Evolutionary conservation across 2,888 invertebrate genomes (phyloP).

Genomic region (Horisme vitalbata): DNA sequence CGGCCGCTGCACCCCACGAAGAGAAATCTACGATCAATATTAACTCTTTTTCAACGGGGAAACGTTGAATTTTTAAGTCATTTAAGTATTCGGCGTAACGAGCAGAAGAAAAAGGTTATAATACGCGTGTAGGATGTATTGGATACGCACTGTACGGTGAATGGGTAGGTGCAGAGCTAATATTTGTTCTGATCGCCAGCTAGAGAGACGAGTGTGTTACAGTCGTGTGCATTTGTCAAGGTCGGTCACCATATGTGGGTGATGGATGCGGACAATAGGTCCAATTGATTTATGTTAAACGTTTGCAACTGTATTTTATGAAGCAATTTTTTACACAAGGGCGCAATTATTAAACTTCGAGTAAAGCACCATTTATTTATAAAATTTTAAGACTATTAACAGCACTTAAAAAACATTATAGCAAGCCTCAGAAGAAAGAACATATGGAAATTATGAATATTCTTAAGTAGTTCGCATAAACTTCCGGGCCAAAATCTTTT

Average conservation of each 20-base stretch:
- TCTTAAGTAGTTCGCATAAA: too few species aligned
- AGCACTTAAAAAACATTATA: too few species aligned
- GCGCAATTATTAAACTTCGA: too few species aligned
- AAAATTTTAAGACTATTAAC: too few species aligned
- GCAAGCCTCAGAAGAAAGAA: too few species aligned
- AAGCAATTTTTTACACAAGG: too few species aligned
- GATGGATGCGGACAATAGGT: constrained; percentile 50
- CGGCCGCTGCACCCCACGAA: constrained; percentile 83
- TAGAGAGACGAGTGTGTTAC: constrained; percentile 51
- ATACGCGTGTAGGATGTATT: constrained; percentile 48
- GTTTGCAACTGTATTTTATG: too few species aligned
- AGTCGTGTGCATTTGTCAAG: constrained; percentile 66
- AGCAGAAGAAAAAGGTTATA: constrained; percentile 36
- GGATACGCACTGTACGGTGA: constrained; percentile 37
- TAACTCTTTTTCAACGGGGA: constrained; percentile 82
- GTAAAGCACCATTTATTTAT: too few species aligned
- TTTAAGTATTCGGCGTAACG: constrained; percentile 55
- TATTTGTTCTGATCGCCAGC: constrained; percentile 47
- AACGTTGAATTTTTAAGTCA: constrained; percentile 78
- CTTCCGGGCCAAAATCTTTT: too few species aligned
- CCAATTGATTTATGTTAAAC: constrained; percentile 15
- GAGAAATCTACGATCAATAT: constrained; percentile 84
- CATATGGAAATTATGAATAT: too few species aligned
- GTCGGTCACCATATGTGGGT: constrained; percentile 62
- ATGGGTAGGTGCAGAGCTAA: constrained; percentile 36